A percentile compares a stretch with the other conserved stretches of the same genome.
Evolutionary conservation across 2,113 vertebrate genomes (phyloP).

Genomic region (Malurus cyaneus): DNA sequence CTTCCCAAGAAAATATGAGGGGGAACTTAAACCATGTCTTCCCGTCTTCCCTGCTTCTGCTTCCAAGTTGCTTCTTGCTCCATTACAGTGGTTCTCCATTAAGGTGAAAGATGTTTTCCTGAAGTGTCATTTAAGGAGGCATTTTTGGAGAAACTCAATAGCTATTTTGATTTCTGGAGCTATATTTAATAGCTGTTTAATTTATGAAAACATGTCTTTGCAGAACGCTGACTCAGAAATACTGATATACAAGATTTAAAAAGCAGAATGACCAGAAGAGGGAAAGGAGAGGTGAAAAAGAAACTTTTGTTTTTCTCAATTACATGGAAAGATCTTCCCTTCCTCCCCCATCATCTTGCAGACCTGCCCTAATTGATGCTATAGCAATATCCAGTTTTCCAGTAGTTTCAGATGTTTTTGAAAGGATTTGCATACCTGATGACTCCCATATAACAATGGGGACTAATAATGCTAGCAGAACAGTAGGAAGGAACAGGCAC

Average conservation of each 20-base stretch:
- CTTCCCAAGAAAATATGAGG: conserved; percentile 41
- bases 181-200: conserved; percentile 24
- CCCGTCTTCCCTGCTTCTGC: background rate
- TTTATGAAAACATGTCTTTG: conserved; percentile 9
- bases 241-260: background rate
- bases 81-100: conserved; percentile 58
- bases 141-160: background rate
- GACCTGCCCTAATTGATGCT: background rate
- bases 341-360: background rate
- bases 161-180: conserved; percentile 35
- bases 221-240: conserved; percentile 42
- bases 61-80: conserved; percentile 63
- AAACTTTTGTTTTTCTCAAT: background rate
- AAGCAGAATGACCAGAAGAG: background rate
- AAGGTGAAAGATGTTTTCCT: conserved; percentile 63
- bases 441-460: background rate
- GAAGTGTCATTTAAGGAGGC: conserved; percentile 32
- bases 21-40: conserved; percentile 33
- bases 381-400: background rate
- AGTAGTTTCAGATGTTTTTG: background rate
- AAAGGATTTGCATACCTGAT: background rate
- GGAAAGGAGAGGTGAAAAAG: background rate
- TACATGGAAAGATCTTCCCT: background rate
- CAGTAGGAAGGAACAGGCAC: background rate
- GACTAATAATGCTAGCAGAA: background rate